A percentile compares a stretch with the other conserved stretches of the same genome.
phyloP scores from a whole-genome alignment of 2,797 vertebrate species.

The Myripristis jacobus region DNA sequence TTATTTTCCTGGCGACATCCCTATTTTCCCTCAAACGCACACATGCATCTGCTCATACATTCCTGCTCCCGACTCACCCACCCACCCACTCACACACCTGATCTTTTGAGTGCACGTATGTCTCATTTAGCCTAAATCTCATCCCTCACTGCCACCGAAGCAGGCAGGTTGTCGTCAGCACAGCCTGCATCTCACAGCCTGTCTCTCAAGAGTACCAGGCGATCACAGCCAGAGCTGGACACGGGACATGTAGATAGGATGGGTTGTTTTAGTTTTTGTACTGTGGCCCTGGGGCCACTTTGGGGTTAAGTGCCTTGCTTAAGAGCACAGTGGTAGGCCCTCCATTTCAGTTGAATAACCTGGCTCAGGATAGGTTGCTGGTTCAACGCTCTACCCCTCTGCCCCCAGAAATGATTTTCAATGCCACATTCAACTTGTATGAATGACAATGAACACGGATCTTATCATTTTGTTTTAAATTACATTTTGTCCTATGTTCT shows the following conservation, averaged over 20 bases:
- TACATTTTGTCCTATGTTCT: slow-evolving; percentile 79
- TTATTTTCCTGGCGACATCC: slow-evolving; percentile 39
- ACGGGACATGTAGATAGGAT: slow-evolving; percentile 57
- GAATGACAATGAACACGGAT: slow-evolving; percentile 75
- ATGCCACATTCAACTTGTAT: slow-evolving; percentile 80
- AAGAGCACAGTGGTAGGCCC: slow-evolving; percentile 77
- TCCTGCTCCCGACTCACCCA: slow-evolving; percentile 62
- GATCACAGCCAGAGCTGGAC: slow-evolving; percentile 62
- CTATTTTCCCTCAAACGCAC: slow-evolving; percentile 23
- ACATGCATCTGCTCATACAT: slow-evolving; percentile 68
- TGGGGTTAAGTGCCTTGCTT: slow-evolving; percentile 81
- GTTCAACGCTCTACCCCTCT: slow-evolving; percentile 69
- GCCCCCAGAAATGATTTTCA: slow-evolving; percentile 59
- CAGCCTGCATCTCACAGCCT: slow-evolving; percentile 44
- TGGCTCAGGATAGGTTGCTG: slow-evolving; percentile 80
- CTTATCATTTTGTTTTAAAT: slow-evolving; percentile 79
- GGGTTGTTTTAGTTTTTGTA: slow-evolving; percentile 65
- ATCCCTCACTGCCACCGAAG: slow-evolving; percentile 37
- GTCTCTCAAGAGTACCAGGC: slow-evolving; percentile 52
- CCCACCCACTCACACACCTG: slow-evolving; percentile 36
- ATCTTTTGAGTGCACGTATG: slow-evolving; percentile 48
- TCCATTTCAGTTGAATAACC: slow-evolving; percentile 73
- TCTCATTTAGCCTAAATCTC: slow-evolving; percentile 52
- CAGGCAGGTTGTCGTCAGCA: slow-evolving; percentile 52
- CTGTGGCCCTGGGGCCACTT: slow-evolving; percentile 67